A percentile compares a stretch with the other conserved stretches of the same genome.
Conservation (phyloP, 2,888 invertebrate genomes). For the Heliconius aoede region DNA sequence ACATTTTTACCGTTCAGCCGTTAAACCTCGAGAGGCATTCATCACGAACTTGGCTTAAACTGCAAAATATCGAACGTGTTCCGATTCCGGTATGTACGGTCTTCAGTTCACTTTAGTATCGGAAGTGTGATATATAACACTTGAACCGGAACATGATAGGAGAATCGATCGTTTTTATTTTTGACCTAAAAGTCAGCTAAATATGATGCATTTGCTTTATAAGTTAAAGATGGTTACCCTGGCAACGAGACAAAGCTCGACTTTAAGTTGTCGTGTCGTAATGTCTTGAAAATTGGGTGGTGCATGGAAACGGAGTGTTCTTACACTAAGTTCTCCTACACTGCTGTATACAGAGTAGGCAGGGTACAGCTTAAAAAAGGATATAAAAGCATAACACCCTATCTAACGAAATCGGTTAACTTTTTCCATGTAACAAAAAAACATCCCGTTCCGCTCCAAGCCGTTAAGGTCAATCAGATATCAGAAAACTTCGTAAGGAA, state of each 20-base stretch:
- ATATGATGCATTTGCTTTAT: background rate
- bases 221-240: background rate
- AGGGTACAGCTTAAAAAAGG: too few relatives aligned
- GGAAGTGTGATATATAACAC: conserved; percentile 35
- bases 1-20: background rate
- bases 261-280: background rate
- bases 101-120: conserved; percentile 34
- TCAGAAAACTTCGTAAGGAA: conserved; percentile 31
- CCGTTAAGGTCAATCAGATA: conserved; percentile 39
- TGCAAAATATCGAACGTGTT: conserved; percentile 36
- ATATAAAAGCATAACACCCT: background rate
- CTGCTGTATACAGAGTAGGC: background rate
- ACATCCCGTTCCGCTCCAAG: conserved; percentile 11
- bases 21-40: conserved; percentile 25
- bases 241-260: background rate
- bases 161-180: background rate
- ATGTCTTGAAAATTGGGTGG: too few relatives aligned
- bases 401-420: background rate
- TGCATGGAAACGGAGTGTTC: background rate
- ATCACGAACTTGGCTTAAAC: conserved; percentile 37
- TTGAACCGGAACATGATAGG: background rate
- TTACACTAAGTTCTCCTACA: background rate
- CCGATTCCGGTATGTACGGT: conserved; percentile 26
- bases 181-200: background rate
- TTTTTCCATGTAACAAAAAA: conserved; percentile 4